phyloP scores from a whole-genome alignment of 1,140 invertebrate species.

The Aphaenogaster ashmeadi region DNA sequence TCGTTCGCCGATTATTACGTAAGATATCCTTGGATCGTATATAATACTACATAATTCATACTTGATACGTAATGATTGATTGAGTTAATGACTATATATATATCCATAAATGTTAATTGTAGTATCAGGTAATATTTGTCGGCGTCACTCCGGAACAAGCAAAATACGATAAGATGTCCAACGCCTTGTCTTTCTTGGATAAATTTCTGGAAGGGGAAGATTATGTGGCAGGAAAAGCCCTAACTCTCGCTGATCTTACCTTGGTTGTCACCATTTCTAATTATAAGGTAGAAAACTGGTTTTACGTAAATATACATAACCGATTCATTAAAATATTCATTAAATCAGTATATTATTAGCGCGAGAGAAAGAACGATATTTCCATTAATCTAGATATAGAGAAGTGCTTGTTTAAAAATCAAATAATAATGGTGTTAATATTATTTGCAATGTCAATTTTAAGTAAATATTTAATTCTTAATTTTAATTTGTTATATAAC shows the following conservation, averaged over 20 bases:
- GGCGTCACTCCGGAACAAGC: slow-evolving; percentile 89
- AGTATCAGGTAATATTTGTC: slow-evolving; percentile 92
- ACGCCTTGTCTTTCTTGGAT: slow-evolving; percentile 90
- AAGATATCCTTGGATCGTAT: slow-evolving; percentile 77
- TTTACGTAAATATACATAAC: background rate
- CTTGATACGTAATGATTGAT: background rate
- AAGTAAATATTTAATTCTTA: background rate
- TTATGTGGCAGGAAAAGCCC: slow-evolving; percentile 90
- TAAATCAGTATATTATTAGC: background rate
- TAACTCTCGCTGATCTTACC: slow-evolving; percentile 92
- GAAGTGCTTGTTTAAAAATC: background rate
- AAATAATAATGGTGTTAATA: background rate
- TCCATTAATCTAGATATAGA: background rate
- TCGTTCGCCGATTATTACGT: slow-evolving; percentile 90
- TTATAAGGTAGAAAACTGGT: slow-evolving; percentile 87
- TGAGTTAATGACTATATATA: background rate
- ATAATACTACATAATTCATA: background rate
- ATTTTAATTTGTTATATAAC: background rate
- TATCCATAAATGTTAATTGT: slow-evolving; percentile 70
- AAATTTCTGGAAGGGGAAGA: slow-evolving; percentile 90
- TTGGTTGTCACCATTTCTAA: slow-evolving; percentile 89
- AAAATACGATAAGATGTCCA: slow-evolving; percentile 89
- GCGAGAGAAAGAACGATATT: background rate
- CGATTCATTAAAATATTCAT: background rate
- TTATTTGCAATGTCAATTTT: background rate